These are phyloP conservation scores for Melipona quadrifasciata DNA, from an alignment of 1,140 invertebrate species.

Conservation along the genomic window DNA sequence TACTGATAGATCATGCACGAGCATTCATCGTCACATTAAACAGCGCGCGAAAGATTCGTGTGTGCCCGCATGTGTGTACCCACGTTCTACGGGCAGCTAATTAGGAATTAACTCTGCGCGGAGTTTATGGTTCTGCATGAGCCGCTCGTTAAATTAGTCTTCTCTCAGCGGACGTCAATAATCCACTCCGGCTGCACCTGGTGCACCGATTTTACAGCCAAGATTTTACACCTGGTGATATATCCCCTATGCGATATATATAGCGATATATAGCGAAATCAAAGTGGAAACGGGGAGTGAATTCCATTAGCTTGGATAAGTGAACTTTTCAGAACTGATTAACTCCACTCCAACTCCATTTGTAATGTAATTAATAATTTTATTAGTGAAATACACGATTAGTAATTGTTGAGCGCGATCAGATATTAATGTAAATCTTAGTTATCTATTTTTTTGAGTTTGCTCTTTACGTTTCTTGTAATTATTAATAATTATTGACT, in stretches of 20 bases:
- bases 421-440: no score
- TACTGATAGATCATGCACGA: background rate
- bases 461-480: no score
- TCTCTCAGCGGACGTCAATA: slow-evolving; percentile 1
- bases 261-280: background rate
- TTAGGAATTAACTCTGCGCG: slow-evolving; percentile 52
- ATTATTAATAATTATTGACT: no score
- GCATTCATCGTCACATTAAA: background rate
- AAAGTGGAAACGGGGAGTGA: background rate
- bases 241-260: background rate
- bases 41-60: background rate
- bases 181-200: slow-evolving; percentile 38
- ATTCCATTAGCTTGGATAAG: background rate
- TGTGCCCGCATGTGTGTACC: no score
- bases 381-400: no score
- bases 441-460: no score
- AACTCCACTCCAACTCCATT: no score
- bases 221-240: slow-evolving; percentile 33
- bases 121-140: slow-evolving; percentile 45
- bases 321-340: no score
- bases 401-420: no score
- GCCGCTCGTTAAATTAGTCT: slow-evolving; percentile 59
- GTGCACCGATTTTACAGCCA: background rate
- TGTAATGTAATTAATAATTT: no score
- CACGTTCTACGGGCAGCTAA: slow-evolving; percentile 33